Base-by-base conservation (phyloP, 2,797 vertebrate species). In the Siniperca obscura region DNA sequence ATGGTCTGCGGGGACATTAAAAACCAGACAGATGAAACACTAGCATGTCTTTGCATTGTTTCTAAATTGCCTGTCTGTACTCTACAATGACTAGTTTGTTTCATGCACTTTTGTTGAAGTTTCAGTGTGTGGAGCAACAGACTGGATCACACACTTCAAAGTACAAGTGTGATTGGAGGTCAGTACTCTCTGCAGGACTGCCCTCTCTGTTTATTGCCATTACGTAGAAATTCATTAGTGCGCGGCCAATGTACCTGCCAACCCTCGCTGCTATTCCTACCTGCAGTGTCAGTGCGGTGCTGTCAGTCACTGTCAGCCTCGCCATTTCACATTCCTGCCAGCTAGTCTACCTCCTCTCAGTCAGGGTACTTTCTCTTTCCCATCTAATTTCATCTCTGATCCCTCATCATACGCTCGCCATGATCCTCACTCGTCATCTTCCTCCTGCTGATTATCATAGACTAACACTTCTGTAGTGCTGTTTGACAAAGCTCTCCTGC, bases 401-500 rank as follows among this genome's bases (percentile, higher is more conserved):
- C 60, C 34, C 21, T 71, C 62, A 48, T 74, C 70, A 61, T 40
- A 8, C 2, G 0, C n/a, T 65, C 21, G 0, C 16, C 6, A 21
- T 59, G 8, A 70, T 52, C 52, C 21, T 62, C 30, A 3, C n/a
- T 67, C 21, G 5, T 78, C 50, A 11, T 56, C 59, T 52, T 38
- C 57, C 44, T 56, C 12, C 19, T 53, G 19, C 30, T 44, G n/a
- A 46, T 48, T 59, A 82, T 95, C 87, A 96, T 81, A 96, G 87
- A 87, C 95, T 96, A 55, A 95, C 88, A 53, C 94, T 96, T 78
- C 95, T 90, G 84, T 95, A 91, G 81, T 96, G 95, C 84, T 94
- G 94, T 70, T 95, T 96, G 44, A 94, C 70, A 21, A 95, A 94
- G 75, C 86, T 88, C 74, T 91, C 93, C 76, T 92, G 91, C 57